Evolutionary conservation across 1,140 invertebrate species (phyloP).

Genomic region (Meteorus sp.): DNA sequence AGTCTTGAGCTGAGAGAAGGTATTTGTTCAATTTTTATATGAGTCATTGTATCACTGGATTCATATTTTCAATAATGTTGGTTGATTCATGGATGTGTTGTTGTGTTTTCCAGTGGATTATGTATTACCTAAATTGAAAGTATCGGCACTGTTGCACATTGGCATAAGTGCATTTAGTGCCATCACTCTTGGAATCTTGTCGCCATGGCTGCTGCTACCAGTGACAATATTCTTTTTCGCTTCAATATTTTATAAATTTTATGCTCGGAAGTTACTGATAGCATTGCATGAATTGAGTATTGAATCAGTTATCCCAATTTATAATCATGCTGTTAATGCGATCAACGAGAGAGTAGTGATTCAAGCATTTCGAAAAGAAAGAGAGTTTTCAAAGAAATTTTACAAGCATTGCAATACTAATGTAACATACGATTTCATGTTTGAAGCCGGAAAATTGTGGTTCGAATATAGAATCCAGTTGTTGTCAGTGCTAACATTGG

Average conservation of each 20-base stretch:
- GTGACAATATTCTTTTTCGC: conserved; percentile 20
- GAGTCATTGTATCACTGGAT: no score
- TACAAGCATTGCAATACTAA: conserved; percentile 36
- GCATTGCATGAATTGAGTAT: conserved; percentile 31
- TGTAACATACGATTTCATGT: conserved; percentile 34
- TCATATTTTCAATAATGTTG: no score
- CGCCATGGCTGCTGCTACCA: conserved; percentile 30
- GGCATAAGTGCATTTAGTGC: conserved; percentile 35
- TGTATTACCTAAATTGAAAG: conserved; percentile 32
- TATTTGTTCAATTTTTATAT: conserved; percentile 16
- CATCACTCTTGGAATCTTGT: conserved; percentile 29
- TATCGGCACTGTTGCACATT: conserved; percentile 31
- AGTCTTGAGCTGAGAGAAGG: conserved; percentile 35
- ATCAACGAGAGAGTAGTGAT: conserved; percentile 33
- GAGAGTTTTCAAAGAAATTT: conserved; percentile 37
- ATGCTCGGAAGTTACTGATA: conserved; percentile 27
- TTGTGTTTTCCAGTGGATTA: conserved; percentile 29
- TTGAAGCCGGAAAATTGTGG: conserved; percentile 36
- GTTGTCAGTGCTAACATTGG: conserved; percentile 29
- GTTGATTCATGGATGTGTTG: no score
- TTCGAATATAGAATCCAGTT: conserved; percentile 37
- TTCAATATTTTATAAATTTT: conserved; percentile 19
- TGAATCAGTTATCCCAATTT: conserved; percentile 31
- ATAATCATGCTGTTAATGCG: conserved; percentile 31
- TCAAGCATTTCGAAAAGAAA: conserved; percentile 37